phyloP scores from a whole-genome alignment of 2,888 invertebrate species.

The Tetranychus truncatus region DNA sequence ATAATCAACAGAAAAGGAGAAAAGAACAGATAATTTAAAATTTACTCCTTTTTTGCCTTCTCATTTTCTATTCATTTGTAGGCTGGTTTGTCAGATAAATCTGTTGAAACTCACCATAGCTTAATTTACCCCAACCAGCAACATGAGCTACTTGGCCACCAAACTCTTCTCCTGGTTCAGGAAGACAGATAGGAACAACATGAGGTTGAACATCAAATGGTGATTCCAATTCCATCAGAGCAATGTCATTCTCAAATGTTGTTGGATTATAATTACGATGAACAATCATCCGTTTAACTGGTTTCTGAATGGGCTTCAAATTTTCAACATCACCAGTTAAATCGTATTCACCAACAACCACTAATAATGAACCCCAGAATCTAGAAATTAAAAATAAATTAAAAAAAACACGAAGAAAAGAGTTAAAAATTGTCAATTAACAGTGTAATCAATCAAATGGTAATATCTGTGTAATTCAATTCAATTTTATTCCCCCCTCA shows the following conservation, averaged over 20 bases:
- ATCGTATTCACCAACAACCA: constrained; percentile 76
- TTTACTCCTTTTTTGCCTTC: background rate
- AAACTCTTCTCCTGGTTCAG: constrained; percentile 49
- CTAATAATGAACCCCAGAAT: constrained; percentile 69
- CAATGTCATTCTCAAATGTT: constrained; percentile 78
- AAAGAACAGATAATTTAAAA: background rate
- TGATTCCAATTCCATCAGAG: constrained; percentile 61
- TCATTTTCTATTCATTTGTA: constrained; percentile 4
- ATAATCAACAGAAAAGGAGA: constrained; percentile 17
- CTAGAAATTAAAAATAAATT: constrained; percentile 34
- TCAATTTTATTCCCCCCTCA: too few species aligned
- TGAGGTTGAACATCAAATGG: constrained; percentile 65
- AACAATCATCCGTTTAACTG: constrained; percentile 67
- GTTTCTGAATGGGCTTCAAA: constrained; percentile 54
- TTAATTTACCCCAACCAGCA: constrained; percentile 76
- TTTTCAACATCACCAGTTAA: constrained; percentile 48
- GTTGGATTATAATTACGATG: constrained; percentile 72
- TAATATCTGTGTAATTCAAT: too few species aligned
- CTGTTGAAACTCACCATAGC: constrained; percentile 39
- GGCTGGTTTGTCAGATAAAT: background rate
- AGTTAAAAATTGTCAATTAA: too few species aligned
- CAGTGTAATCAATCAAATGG: too few species aligned
- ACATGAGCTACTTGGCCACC: constrained; percentile 71
- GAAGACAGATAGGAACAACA: constrained; percentile 81
- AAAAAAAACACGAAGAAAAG: background rate